Conservation (phyloP, 2,797 vertebrate genomes). For the Miichthys miiuy region DNA sequence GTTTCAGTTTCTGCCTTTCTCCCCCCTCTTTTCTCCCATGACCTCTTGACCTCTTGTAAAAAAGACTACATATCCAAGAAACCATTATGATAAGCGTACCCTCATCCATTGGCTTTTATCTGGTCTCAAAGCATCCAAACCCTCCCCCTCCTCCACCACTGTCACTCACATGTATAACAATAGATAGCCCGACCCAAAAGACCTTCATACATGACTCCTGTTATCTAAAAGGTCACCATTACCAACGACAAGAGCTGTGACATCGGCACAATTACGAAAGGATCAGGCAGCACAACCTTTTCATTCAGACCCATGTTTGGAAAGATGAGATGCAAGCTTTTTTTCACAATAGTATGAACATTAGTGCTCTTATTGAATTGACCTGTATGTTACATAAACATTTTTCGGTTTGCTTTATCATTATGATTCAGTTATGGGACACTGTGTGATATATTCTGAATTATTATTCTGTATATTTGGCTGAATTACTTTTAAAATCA, state of each 20-base stretch:
- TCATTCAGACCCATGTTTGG: constrained; percentile 38
- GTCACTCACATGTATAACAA: constrained; percentile 58
- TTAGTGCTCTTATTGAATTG: constrained; percentile 15
- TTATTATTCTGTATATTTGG: constrained; percentile 9
- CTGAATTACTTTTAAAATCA: constrained; percentile 13
- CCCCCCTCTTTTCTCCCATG: constrained; percentile 71
- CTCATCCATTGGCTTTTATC: constrained; percentile 63
- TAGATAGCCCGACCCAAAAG: constrained; percentile 55
- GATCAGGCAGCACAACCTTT: constrained; percentile 21
- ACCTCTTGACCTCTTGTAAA: constrained; percentile 71
- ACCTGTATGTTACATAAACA: constrained; percentile 18
- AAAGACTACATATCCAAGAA: constrained; percentile 73
- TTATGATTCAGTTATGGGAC: not conserved
- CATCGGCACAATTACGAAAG: constrained; percentile 52
- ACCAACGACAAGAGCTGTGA: constrained; percentile 47
- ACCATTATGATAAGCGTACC: constrained; percentile 73
- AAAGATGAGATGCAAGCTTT: constrained; percentile 5
- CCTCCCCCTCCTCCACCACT: constrained; percentile 1
- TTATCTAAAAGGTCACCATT: constrained; percentile 73
- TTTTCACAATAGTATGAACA: constrained; percentile 22
- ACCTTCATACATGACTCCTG: constrained; percentile 71
- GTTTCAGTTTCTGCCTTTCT: constrained; percentile 55
- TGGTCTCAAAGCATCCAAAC: constrained; percentile 40
- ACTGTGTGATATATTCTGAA: constrained; percentile 2
- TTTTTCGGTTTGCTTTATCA: constrained; percentile 15